Evolutionary conservation across 2,888 invertebrate species (phyloP), one percentile per base, ranked within the genome.

Genomic region (Sussaba pulchella): DNA sequence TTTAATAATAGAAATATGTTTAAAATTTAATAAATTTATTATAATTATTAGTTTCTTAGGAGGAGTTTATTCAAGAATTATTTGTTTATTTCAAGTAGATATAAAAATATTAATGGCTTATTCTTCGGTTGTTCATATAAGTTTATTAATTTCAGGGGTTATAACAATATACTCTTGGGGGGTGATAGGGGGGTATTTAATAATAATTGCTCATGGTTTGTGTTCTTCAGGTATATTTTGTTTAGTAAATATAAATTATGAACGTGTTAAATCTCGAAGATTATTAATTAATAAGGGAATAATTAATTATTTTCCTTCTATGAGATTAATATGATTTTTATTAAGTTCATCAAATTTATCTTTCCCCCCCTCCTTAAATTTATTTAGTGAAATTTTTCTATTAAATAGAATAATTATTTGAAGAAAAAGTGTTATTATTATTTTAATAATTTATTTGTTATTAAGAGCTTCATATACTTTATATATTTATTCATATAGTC

Each of bases 91-190:
- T 83, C 95, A 96, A 90, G 92, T 93, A 70, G 96, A 96, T 94
- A 93, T 96, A 91, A 96, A 96, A 87, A 93, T 94, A 83, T 94
- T 96, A 93, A 95, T 96, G 94, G 96, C 96, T 91, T 96, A 96
- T 93, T 96, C 95, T 84, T 96, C 96, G 43, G 94, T 96, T 0
- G 94, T 94, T 85, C 96, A 96, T 93, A 96, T 96, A 92, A 93
- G 94, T 8, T 87, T 96, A 87, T 94, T 95, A 21, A 92, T 95
- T 91, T 87, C 93, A 0, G 94, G 94, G 0, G 89, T 95, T 90
- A 92, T 95, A 89, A 93, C 94, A 67, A 91, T 94, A 90, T 93
- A 90, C 91, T 93, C 93, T 92, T 94, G 93, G 78, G 94, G 94
- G 0, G 91, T 93, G 87, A 87, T 91, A 79, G 94, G 94, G 0